phyloP scores from a whole-genome alignment of 1,140 invertebrate genomes.

The Prorops nasuta region DNA sequence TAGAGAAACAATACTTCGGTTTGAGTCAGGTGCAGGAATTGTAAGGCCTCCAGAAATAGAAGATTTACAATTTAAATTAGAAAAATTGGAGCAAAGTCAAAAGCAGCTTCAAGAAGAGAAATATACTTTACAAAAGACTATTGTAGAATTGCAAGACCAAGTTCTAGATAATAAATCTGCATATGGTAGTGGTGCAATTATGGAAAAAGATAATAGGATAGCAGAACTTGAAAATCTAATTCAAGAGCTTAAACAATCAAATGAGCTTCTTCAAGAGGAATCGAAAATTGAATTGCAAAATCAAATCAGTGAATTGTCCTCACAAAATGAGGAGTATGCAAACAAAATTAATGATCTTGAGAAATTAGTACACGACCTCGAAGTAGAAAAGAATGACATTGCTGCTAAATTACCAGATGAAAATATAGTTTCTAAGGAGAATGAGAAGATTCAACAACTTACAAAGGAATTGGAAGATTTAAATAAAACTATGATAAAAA shows the following conservation, averaged over 20 bases:
- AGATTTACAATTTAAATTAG: conserved; percentile 37
- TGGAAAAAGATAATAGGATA: conserved; percentile 47
- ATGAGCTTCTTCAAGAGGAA: conserved; percentile 37
- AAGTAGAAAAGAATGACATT: conserved; percentile 38
- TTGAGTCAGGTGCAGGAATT: conserved; percentile 40
- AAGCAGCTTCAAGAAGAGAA: conserved; percentile 43
- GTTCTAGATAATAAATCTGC: conserved; percentile 23
- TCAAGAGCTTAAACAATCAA: conserved; percentile 43
- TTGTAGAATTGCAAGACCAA: conserved; percentile 43
- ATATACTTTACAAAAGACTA: conserved; percentile 42
- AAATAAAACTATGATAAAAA: conserved; percentile 81
- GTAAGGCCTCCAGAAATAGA: conserved; percentile 26
- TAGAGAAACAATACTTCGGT: conserved; percentile 36
- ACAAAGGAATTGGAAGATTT: conserved; percentile 70
- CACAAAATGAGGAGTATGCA: conserved; percentile 38
- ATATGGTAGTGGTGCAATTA: conserved; percentile 26
- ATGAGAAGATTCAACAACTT: conserved; percentile 60
- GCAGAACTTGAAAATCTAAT: conserved; percentile 46
- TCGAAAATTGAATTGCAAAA: conserved; percentile 37
- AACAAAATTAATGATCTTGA: conserved; percentile 39
- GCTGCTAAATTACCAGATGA: conserved; percentile 26
- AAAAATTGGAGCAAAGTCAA: conserved; percentile 38
- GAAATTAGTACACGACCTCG: conserved; percentile 34
- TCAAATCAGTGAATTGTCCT: conserved; percentile 32
- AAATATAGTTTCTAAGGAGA: conserved; percentile 32